These are phyloP conservation scores for Neolamprologus toae DNA, from an alignment of 2,113 vertebrate species.

Conservation along the genomic window DNA sequence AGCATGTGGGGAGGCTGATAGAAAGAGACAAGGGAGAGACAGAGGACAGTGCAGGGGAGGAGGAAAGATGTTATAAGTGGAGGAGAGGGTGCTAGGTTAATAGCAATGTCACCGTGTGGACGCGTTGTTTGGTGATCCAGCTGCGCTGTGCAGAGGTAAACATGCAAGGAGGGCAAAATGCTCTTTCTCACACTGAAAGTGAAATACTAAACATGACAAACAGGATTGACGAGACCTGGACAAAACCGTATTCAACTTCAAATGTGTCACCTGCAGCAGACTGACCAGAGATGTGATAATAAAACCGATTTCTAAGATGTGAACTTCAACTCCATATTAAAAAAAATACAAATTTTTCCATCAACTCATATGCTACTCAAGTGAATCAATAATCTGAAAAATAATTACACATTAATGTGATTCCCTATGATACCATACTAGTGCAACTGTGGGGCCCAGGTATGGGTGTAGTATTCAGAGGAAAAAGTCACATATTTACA, in stretches of 20 bases:
- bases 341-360: fast-evolving
- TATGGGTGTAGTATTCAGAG: background rate
- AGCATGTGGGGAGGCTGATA: slow-evolving; percentile 1
- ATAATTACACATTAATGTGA: background rate
- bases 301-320: background rate
- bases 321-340: background rate
- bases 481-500: background rate
- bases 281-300: background rate
- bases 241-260: background rate
- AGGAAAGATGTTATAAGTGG: slow-evolving; percentile 24
- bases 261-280: background rate
- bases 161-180: slow-evolving; percentile 54
- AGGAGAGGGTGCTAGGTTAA: slow-evolving; percentile 46
- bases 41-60: background rate
- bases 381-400: background rate
- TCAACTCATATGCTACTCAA: background rate
- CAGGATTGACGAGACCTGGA: background rate
- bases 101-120: slow-evolving; percentile 21
- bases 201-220: background rate
- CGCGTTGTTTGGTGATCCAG: slow-evolving; percentile 41
- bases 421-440: background rate
- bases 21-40: background rate
- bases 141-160: slow-evolving; percentile 28
- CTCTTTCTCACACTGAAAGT: background rate
- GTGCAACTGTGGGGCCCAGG: background rate